Evolutionary conservation across 1,140 invertebrate species (phyloP), one percentile per base, ranked within the genome.

Genomic region (Archivesica marissinica): DNA sequence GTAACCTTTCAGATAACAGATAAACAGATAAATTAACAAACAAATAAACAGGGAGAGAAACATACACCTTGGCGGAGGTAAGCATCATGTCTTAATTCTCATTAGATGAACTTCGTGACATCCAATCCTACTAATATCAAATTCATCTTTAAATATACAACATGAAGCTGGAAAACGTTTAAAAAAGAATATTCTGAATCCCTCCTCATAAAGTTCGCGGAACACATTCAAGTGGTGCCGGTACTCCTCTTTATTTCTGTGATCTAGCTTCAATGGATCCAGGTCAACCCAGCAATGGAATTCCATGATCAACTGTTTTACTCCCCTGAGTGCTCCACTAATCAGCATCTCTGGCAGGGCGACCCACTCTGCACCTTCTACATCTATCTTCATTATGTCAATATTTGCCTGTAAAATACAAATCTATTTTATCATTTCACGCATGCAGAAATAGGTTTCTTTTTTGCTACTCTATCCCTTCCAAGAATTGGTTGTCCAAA

Each of bases 211-310:
- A 9, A 78, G 39, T 39, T 41, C 38, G 44, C 54, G 33, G 0
- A 78, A 59, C 9, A 78, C 56, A 41, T 64, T 64, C 38, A 78
- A 25, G 33, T 78, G 76, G 2, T 78, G 76, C 17, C 54, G 41
- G 39, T 78, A 78, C 39, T 78, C 76, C 4, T 44, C 33, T 13
- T 64, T 44, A 47, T 78, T 78, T 28, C 76, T 61, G 38, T 56
- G 35, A 25, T 64, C 38, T 0, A 78, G 13, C 56, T 39, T 13
- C 52, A 30, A 78, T 4, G 76, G 76, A 15, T 54, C 25, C 13
- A 78, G 54, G 35, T 78, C 76, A 1, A 78, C 76, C 52, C 52
- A 78, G 28, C 76, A 70, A 33, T 81, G 78, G n/a, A 81, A 81
- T n/a, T 81, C 78, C 66, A 81, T 72, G 0, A 72, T 72, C 1